These are phyloP conservation scores for Xiphophorus hellerii DNA, from an alignment of 2,113 vertebrate genomes.

Conservation along the genomic window DNA sequence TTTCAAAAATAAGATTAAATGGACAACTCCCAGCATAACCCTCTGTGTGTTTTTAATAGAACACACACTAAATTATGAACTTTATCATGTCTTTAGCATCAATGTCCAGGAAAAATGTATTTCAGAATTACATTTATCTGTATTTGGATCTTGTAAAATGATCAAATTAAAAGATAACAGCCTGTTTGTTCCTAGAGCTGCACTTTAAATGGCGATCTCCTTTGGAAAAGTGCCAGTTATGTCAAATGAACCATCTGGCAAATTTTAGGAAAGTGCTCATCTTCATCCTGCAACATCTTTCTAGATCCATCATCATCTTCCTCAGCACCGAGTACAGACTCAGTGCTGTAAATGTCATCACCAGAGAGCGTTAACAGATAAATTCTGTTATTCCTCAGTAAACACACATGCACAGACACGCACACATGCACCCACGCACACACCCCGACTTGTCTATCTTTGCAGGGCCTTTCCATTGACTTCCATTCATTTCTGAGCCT, in stretches of 20 bases:
- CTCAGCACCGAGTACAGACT: constrained; percentile 2
- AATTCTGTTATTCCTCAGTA: constrained; percentile 8
- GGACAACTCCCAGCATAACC: too few relatives aligned
- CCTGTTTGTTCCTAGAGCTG: constrained; percentile 2
- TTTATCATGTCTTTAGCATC: too few relatives aligned
- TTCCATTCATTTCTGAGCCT: too few relatives aligned
- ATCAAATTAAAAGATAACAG: constrained; percentile 10
- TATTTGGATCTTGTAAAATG: neutral
- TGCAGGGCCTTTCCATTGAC: too few relatives aligned
- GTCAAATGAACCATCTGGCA: constrained; percentile 46
- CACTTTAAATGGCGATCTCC: constrained; percentile 2
- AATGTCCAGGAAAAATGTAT: too few relatives aligned
- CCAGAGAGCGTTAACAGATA: constrained; percentile 29
- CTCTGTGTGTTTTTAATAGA: too few relatives aligned
- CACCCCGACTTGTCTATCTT: too few relatives aligned
- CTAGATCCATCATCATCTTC: neutral
- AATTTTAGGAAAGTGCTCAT: constrained; percentile 22
- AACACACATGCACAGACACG: constrained; percentile 1
- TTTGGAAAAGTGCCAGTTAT: constrained; percentile 22
- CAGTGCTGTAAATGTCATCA: constrained; percentile 52
- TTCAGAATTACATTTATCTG: too few relatives aligned
- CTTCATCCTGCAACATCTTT: constrained; percentile 20
- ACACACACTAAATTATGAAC: too few relatives aligned
- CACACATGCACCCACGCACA: too few relatives aligned
- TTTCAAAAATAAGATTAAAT: too few relatives aligned